Evolutionary conservation across 2,888 invertebrate species (phyloP).

Genomic region (Pammene fasciana): DNA sequence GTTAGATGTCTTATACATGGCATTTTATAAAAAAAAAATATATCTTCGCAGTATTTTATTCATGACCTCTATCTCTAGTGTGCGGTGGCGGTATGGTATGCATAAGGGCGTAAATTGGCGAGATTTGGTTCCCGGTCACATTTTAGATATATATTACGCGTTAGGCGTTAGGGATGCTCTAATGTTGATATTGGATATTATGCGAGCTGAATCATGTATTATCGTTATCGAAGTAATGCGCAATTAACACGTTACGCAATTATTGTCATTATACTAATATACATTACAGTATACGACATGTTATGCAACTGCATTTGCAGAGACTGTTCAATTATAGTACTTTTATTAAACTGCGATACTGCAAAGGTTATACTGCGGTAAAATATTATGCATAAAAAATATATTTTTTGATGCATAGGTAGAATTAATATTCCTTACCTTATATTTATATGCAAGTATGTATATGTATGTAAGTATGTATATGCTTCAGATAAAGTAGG

Average conservation of each 20-base stretch:
- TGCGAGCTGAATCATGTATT: constrained; percentile 10
- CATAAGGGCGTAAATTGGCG: background rate
- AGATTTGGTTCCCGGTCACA: constrained; percentile 20
- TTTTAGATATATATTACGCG: constrained; percentile 32
- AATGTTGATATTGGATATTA: constrained; percentile 25
- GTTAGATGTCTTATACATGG: too few relatives aligned
- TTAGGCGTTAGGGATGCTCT: constrained; percentile 23
- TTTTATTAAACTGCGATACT: background rate
- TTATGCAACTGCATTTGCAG: constrained; percentile 6
- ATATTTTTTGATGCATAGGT: too few relatives aligned
- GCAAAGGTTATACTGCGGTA: too few relatives aligned
- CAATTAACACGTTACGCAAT: constrained; percentile 11
- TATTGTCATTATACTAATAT: constrained; percentile 2
- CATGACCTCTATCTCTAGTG: background rate
- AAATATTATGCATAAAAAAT: too few relatives aligned
- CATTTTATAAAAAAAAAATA: too few relatives aligned
- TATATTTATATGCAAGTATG: too few relatives aligned
- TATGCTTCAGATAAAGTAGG: too few relatives aligned
- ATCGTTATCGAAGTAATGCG: constrained; percentile 5
- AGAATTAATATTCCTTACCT: too few relatives aligned
- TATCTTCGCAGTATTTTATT: background rate
- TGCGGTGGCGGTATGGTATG: background rate
- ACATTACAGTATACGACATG: background rate
- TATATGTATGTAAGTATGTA: too few relatives aligned
- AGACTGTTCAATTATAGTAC: background rate